phyloP scores from a whole-genome alignment of 2,113 vertebrate genomes.

The Tapirus terrestris region DNA sequence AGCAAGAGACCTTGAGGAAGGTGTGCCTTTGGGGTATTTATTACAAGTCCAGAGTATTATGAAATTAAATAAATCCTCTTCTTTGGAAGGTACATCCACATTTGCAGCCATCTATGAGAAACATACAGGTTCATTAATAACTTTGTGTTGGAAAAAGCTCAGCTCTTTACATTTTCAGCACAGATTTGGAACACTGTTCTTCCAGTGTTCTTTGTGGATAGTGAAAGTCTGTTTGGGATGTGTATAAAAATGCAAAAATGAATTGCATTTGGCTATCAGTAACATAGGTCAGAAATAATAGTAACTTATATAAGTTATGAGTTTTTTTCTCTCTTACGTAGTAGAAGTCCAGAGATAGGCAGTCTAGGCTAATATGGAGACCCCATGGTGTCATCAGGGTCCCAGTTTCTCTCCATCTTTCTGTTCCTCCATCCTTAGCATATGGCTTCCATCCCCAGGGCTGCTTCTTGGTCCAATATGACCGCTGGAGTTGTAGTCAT shows the following conservation, averaged over 20 bases:
- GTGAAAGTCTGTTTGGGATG: background rate
- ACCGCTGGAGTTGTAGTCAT: background rate
- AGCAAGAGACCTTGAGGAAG: constrained; percentile 75
- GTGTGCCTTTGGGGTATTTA: constrained; percentile 82
- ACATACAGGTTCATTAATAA: background rate
- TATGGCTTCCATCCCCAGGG: background rate
- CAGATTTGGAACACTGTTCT: background rate
- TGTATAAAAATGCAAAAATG: background rate
- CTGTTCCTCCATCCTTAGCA: background rate
- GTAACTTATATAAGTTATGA: background rate
- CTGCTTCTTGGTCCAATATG: background rate
- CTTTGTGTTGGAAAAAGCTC: constrained; percentile 63
- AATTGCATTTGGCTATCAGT: background rate
- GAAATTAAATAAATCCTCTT: constrained; percentile 71
- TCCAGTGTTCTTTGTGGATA: background rate
- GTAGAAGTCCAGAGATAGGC: background rate
- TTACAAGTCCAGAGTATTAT: constrained; percentile 66
- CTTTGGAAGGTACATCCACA: constrained; percentile 69
- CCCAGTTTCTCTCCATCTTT: background rate
- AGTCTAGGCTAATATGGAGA: background rate
- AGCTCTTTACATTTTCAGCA: constrained; percentile 45
- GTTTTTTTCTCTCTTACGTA: background rate
- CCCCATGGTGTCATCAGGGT: background rate
- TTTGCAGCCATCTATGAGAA: constrained; percentile 63
- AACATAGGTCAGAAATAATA: background rate